phyloP scores from a whole-genome alignment of 2,888 invertebrate species.

The Sericinus montela region DNA sequence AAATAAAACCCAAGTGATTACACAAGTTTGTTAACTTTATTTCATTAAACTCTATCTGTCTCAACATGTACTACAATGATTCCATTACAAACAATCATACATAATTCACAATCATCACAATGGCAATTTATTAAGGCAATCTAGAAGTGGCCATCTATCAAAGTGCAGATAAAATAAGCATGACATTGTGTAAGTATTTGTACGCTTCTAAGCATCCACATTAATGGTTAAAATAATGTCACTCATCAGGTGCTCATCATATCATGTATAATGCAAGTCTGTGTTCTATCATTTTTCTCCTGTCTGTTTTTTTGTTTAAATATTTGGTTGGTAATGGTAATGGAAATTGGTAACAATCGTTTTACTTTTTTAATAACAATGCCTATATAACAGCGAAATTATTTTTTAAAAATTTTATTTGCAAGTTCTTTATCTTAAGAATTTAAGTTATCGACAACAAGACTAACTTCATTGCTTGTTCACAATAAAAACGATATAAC shows the following conservation, averaged over 20 bases:
- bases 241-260: neutral
- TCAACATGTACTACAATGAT: conserved; percentile 71
- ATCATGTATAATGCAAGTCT: neutral
- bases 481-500: conserved; percentile 25
- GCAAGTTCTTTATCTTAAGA: conserved; percentile 3
- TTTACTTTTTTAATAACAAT: neutral
- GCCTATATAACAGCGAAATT: neutral
- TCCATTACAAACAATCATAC: conserved; percentile 43
- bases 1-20: conserved; percentile 57
- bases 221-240: neutral
- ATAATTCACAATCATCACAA: conserved; percentile 65
- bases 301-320: neutral
- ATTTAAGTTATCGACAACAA: neutral
- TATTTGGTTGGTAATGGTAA: conserved; percentile 13
- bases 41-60: conserved; percentile 58
- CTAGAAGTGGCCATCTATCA: conserved; percentile 25
- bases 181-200: too few relatives aligned
- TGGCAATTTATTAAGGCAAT: conserved; percentile 69
- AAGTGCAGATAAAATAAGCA: neutral
- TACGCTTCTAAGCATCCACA: neutral
- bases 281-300: conserved; percentile 1
- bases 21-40: conserved; percentile 70
- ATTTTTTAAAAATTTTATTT: neutral
- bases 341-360: conserved; percentile 16
- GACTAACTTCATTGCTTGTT: conserved; percentile 3